Evolutionary conservation across 1,140 invertebrate species (phyloP).

Genomic region (Eueides isabella): DNA sequence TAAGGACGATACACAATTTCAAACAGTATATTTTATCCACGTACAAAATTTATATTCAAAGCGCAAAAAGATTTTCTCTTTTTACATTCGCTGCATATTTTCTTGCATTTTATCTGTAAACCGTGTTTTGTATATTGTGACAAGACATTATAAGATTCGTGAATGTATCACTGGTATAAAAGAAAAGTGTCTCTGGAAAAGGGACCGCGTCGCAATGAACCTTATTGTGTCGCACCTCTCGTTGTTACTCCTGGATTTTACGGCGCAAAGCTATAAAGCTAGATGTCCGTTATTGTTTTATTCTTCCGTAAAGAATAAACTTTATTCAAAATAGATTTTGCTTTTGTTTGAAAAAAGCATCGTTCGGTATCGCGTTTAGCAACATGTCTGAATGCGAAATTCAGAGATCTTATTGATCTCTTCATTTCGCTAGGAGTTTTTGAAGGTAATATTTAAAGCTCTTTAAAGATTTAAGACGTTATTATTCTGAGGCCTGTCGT

Average conservation of each 20-base stretch:
- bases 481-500: too few species aligned
- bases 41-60: background rate
- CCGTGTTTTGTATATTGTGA: constrained; percentile 29
- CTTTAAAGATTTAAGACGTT: too few species aligned
- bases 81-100: constrained; percentile 15
- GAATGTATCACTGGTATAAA: constrained; percentile 41
- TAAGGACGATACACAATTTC: background rate
- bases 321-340: constrained; percentile 19
- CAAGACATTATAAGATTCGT: constrained; percentile 30
- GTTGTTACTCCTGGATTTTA: constrained; percentile 47
- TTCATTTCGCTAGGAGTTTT: background rate
- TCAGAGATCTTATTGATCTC: background rate
- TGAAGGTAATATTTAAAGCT: background rate
- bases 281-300: constrained; percentile 35
- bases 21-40: background rate
- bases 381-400: background rate
- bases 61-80: constrained; percentile 7
- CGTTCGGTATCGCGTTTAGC: background rate
- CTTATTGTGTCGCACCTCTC: constrained; percentile 46
- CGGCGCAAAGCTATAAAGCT: constrained; percentile 38
- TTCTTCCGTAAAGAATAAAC: constrained; percentile 33
- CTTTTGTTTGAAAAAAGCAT: background rate
- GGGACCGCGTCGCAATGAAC: constrained; percentile 45
- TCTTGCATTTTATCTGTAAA: constrained; percentile 28
- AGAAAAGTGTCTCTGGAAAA: constrained; percentile 46